Evolutionary conservation across 2,888 invertebrate species (phyloP), one percentile per base, ranked within the genome.

Genomic region (Epirrhoe alternata): DNA sequence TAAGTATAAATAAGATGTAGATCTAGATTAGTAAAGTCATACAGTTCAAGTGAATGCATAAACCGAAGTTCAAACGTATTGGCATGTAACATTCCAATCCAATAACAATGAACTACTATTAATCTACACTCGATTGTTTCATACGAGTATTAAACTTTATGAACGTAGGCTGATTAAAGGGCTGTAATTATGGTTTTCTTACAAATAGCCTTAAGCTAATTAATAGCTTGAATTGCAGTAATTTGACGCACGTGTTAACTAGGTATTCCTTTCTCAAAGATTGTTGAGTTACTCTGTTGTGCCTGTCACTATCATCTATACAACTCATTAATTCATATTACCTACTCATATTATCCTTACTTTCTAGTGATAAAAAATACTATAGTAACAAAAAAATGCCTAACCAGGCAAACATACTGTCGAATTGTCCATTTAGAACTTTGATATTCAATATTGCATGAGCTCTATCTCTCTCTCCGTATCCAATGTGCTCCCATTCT

Each of bases 361-460:
- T 35, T 35, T 0, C 35, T 35, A 6, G 0, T 35, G 10, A 8
- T 10, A 35, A 8, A 6, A 35, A 8, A 3, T 1, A 10, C 35
- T n/a, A 45, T 14, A 14, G 14, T 45, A 45, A 5, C 16, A 16
- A 47, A 5, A 16, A 14, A 45, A 45, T 47, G 7, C 47, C 47
- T 47, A 47, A 47, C 14, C 45, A 45, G 16, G 16, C 16, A 50
- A 49, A 17, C 30, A 45, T 8, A 42, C 33, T 45, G 33, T 7
- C 42, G 42, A 52, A 33, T 53, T 31, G 42, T 53, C 52, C n/a
- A 56, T 58, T 51, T 16, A 72, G 69, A 66, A 69, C 60, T 70
- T 75, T 75, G 72, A 74, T 76, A 75, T 78, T 82, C 74, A 82
- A 85, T 84, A 81, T 82, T 83, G 76, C 74, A 79, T 63, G 76